phyloP scores from a whole-genome alignment of 2,797 vertebrate species.

The Diglossa cyanea region DNA sequence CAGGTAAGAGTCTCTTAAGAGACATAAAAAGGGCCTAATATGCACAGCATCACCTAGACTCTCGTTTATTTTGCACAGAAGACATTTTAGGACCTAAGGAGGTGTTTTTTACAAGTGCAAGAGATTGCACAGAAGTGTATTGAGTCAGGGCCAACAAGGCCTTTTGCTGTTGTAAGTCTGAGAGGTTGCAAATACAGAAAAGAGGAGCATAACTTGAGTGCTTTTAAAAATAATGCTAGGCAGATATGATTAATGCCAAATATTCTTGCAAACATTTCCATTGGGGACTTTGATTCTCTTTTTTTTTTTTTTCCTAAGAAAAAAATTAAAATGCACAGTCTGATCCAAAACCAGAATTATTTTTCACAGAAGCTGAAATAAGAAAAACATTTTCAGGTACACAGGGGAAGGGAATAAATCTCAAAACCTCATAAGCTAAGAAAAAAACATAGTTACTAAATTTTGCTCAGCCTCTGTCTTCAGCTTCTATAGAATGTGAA shows the following conservation, averaged over 20 bases:
- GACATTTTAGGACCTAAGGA: not conserved
- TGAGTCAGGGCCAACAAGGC: not conserved
- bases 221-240: not conserved
- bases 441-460: not conserved
- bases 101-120: not conserved
- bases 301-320: not conserved
- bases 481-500: not conserved
- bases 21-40: not conserved
- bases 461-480: not conserved
- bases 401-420: not conserved
- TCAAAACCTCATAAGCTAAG: not conserved
- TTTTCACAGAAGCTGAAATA: not conserved
- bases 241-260: not conserved
- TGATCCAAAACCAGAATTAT: not conserved
- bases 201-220: not conserved
- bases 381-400: not conserved
- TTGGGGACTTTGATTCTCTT: not conserved
- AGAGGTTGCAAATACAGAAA: not conserved
- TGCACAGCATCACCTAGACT: not conserved
- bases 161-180: not conserved
- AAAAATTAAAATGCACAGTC: not conserved
- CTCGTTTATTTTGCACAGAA: not conserved
- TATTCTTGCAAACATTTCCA: not conserved
- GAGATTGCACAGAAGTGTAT: not conserved
- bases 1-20: not conserved